Evolutionary conservation across 2,113 vertebrate species (phyloP).

Genomic region (Falcunculus frontatus): DNA sequence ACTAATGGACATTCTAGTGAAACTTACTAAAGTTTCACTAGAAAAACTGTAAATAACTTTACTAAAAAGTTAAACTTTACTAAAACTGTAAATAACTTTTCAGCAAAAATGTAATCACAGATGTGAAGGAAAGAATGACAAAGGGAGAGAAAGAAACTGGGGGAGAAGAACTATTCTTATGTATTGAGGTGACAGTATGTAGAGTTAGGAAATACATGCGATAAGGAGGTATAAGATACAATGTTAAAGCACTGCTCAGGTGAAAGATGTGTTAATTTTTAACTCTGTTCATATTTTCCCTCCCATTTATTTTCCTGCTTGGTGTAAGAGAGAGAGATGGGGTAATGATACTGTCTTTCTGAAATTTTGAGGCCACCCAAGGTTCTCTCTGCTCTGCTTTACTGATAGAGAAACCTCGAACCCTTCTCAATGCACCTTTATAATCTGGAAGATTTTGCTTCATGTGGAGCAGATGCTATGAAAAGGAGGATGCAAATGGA

Average conservation of each 20-base stretch:
- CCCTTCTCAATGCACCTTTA: background rate
- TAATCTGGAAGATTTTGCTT: background rate
- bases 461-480: background rate
- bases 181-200: background rate
- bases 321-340: background rate
- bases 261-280: background rate
- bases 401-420: background rate
- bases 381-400: background rate
- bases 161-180: rapidly evolving
- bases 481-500: background rate
- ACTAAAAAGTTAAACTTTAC: too few species aligned
- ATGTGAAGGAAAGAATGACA: background rate
- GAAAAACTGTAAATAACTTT: background rate
- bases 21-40: too few species aligned
- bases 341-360: background rate
- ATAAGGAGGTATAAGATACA: background rate
- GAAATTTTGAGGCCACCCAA: background rate
- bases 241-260: background rate
- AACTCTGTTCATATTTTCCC: background rate
- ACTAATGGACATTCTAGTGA: background rate
- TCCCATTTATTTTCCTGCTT: background rate
- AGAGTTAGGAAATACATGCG: background rate
- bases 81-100: background rate
- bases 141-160: background rate
- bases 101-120: background rate